Base-by-base conservation (phyloP, 30 jellyfish, hydroid and myxozoan species). In the Cassiopea andromeda region DNA sequence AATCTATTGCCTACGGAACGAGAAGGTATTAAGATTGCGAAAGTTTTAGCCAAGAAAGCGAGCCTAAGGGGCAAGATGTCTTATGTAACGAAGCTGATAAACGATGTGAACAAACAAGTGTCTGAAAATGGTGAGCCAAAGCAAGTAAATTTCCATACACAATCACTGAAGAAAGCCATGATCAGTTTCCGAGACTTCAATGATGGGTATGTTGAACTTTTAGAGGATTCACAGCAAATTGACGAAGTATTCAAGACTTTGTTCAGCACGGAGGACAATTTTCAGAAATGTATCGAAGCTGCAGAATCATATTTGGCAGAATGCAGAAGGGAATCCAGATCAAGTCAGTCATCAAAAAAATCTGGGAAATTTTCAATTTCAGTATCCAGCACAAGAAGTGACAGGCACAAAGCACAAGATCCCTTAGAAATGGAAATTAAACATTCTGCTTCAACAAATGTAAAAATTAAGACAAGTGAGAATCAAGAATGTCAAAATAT, bases 111-210 rank as follows among this genome's bases (percentile, higher is more conserved):
- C 49, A 83, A 83, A 83, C 91, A 83, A 69, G 83, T 83, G 69
- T 19, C 83, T 83, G 75, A 83, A 13, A 18, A 83, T 67, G 84
- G 79, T 69, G 75, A 83, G 54, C 75, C 75, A 75, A 69, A 76
- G 69, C 69, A 60, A 45, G 9, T 67, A 44, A 49, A 81, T 81
- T 81, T 81, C 76, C 60, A 81, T 67, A 81, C 64, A 81, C 90
- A 64, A 69, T 60, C 81, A 61, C 59, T 81, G 90, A 81, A 81
- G 81, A 81, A 61, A 81, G 90, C 90, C 81, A 81, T 81, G 90
- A 81, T 71, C 66, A 60, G 90, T 81, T 81, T 81, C 81, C 54
- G 78, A 67, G 76, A 66, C 27, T 81, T 60, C 80, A 81, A 60
- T 81, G 69, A 60, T 60, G 90, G 64, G 43, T 81, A 81, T 81